Conservation (phyloP, 1,140 invertebrate genomes). For the Triops cancriformis region DNA sequence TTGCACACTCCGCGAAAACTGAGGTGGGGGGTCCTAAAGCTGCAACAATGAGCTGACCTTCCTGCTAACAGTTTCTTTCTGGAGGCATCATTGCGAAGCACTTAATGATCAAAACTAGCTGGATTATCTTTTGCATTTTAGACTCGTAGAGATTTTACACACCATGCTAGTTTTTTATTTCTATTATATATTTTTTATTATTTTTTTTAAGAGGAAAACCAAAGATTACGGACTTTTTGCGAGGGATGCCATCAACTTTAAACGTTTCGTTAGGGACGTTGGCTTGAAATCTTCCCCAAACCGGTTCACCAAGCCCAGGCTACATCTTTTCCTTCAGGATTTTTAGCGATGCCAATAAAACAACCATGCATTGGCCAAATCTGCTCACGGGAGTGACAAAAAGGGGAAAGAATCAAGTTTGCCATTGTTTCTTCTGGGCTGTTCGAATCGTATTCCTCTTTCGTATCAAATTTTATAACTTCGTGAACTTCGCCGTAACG, state of each 20-base stretch:
- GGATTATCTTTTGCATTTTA: neutral
- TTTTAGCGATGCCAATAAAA: neutral
- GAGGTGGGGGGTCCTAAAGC: neutral
- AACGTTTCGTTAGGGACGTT: neutral
- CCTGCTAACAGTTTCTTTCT: neutral
- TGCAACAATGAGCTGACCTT: conserved; percentile 1
- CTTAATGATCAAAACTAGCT: neutral
- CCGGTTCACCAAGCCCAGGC: neutral
- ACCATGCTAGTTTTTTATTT: no score
- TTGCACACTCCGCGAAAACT: neutral
- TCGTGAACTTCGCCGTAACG: no score
- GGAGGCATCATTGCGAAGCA: conserved; percentile 1
- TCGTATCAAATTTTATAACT: no score
- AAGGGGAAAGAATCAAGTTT: neutral
- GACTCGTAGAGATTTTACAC: neutral
- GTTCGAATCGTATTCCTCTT: neutral
- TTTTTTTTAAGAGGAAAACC: neutral
- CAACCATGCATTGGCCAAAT: neutral
- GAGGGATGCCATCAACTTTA: neutral
- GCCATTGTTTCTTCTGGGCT: neutral
- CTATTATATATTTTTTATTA: neutral
- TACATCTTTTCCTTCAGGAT: neutral
- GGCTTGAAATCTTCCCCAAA: neutral
- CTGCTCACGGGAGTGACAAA: neutral
- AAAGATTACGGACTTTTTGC: neutral